phyloP scores from a whole-genome alignment of 2,888 invertebrate genomes.

The Bugula neritina region DNA sequence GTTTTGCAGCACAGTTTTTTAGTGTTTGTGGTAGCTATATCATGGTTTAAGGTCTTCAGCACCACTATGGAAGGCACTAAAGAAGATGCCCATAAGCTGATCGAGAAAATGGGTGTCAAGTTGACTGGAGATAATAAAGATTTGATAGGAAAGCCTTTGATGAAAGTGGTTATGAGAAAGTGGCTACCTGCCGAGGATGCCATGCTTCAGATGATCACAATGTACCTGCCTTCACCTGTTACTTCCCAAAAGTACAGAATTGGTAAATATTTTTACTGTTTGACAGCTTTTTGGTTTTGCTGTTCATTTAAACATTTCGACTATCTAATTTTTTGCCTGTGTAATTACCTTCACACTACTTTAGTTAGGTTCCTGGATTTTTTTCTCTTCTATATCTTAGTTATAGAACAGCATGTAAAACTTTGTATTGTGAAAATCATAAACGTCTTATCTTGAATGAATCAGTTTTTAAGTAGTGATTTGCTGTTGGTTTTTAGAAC shows the following conservation, averaged over 20 bases:
- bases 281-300: neutral
- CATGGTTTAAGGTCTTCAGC: constrained; percentile 65
- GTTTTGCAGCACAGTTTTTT: no score
- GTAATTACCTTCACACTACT: no score
- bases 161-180: constrained; percentile 96
- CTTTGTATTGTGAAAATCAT: no score
- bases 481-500: constrained; percentile 59
- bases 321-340: no score
- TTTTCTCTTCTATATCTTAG: no score
- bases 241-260: constrained; percentile 98
- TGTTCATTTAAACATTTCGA: no score
- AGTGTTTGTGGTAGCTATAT: no score
- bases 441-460: neutral
- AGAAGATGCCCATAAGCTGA: constrained; percentile 79
- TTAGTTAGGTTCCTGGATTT: no score
- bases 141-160: constrained; percentile 87
- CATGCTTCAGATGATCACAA: constrained; percentile 99
- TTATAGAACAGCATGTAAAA: no score
- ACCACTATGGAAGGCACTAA: constrained; percentile 89
- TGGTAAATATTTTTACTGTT: constrained; percentile 15
- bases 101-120: constrained; percentile 84
- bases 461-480: neutral
- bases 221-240: constrained; percentile 97
- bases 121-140: constrained; percentile 92
- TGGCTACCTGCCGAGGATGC: constrained; percentile 99